Conservation (phyloP, 2,888 invertebrate genomes). For the Tuta absoluta region DNA sequence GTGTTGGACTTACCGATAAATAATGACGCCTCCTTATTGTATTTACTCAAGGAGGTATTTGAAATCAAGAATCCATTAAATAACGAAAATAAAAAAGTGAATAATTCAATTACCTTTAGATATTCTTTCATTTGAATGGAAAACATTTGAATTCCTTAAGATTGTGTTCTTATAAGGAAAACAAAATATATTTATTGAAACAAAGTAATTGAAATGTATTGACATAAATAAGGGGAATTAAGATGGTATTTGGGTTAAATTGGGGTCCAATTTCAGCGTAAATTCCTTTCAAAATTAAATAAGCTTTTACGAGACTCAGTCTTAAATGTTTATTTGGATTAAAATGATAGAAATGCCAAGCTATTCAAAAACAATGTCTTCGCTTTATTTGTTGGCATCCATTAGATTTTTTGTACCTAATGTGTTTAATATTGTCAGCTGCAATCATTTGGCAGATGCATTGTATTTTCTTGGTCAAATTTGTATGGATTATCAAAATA, state of each 20-base stretch:
- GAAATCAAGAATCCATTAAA: background rate
- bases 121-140: background rate
- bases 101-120: background rate
- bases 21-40: no score
- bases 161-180: background rate
- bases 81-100: background rate
- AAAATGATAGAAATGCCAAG: background rate
- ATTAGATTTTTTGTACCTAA: no score
- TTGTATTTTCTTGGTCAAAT: no score
- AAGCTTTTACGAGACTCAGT: background rate
- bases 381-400: no score
- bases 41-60: background rate
- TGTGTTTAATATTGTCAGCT: no score
- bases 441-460: no score
- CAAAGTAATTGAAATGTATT: constrained; percentile 3
- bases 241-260: background rate
- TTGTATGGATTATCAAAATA: no score
- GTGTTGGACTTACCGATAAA: no score
- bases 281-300: background rate
- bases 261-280: constrained; percentile 1
- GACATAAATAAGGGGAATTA: background rate
- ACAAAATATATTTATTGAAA: constrained; percentile 10
- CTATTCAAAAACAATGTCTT: background rate
- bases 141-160: no score
- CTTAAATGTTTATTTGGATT: background rate